Percentiles rank a stretch among this genome's conserved stretches.
Evolutionary conservation across 1,140 invertebrate genomes (phyloP).

Genomic region (Drosophila eugracilis): DNA sequence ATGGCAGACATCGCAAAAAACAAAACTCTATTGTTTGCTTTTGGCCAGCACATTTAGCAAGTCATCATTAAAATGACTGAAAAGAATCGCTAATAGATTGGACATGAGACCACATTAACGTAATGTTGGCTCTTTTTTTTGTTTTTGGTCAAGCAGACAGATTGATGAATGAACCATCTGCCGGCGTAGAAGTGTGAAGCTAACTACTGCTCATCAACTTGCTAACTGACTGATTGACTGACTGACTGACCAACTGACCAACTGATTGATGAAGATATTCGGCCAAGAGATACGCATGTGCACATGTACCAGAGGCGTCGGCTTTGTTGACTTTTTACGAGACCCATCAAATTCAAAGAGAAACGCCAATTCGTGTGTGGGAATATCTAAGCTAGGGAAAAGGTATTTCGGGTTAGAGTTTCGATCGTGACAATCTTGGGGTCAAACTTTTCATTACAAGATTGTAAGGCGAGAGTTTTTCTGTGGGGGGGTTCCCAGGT

Average conservation of each 20-base stretch:
- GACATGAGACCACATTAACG: conserved; percentile 56
- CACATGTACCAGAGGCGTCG: conserved; percentile 22
- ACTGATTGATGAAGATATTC: conserved; percentile 65
- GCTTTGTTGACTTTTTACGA: conserved; percentile 40
- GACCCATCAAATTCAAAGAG: conserved; percentile 30
- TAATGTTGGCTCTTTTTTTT: conserved; percentile 42
- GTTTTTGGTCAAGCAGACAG: conserved; percentile 27
- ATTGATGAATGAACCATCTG: conserved; percentile 60
- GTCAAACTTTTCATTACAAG: conserved; percentile 1
- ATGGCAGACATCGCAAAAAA: conserved; percentile 31
- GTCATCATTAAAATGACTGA: conserved; percentile 57
- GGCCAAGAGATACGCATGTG: conserved; percentile 5
- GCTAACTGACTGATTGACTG: background rate
- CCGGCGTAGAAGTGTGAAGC: conserved; percentile 32
- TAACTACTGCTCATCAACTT: conserved; percentile 15
- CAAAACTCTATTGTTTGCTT: conserved; percentile 13
- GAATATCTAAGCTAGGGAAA: conserved; percentile 18
- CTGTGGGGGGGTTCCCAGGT: background rate
- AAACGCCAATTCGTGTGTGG: conserved; percentile 20
- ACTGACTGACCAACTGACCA: conserved; percentile 15
- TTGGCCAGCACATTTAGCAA: conserved; percentile 43
- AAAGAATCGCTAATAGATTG: conserved; percentile 70
- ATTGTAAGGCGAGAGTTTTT: background rate
- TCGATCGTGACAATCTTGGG: conserved; percentile 32
- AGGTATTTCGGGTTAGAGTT: conserved; percentile 1